Evolutionary conservation across 2,113 vertebrate species (phyloP), one percentile per base, ranked within the genome.

Genomic region (Catharus bicknelli): DNA sequence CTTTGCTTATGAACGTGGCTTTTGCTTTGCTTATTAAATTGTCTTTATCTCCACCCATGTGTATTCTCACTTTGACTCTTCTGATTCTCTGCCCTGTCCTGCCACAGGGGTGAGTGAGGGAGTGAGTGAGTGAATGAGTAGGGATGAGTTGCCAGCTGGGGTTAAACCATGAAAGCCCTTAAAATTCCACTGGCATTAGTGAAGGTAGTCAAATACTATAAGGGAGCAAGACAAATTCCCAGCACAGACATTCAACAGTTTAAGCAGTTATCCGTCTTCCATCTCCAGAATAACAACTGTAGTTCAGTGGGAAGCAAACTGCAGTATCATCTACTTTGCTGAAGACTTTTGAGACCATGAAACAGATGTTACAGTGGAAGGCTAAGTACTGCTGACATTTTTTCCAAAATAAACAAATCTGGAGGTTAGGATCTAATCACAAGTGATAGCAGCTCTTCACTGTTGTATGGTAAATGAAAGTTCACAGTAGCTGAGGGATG

Each of bases 401-500:
- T 63, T 86, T 92, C 54, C 76, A 86, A 76, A 93, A 83, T 61
- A 91, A 90, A 76, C 43, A 88, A 64, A 86, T 66, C 45, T 69
- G 16, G 29, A 79, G 22, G 30, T 38, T 43, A 69, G 70, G 34
- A 42, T 62, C 47, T 88, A 90, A 88, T 83, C n/a, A 88, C 22
- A 90, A 92, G 62, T 69, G 22, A 83, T 38, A 69, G 34, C 58
- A 88, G 27, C 15, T 73, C 47, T 76, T 92, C 55, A 16, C 13
- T 83, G 21, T 30, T 83, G 2, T 6, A 25, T 48, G 9, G 68
- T 74, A 83, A 76, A 83, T 0, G 10, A 29, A 11, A 45, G 51
- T 45, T 58, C n/a, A 18, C 42, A 42, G 29, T 23, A 80, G 32
- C 25, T 80, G 38, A 88, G 74, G 30, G 27, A 54, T 54, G 22